Evolutionary conservation across 2,888 invertebrate species (phyloP).

Genomic region (Trachelus iudaicus): DNA sequence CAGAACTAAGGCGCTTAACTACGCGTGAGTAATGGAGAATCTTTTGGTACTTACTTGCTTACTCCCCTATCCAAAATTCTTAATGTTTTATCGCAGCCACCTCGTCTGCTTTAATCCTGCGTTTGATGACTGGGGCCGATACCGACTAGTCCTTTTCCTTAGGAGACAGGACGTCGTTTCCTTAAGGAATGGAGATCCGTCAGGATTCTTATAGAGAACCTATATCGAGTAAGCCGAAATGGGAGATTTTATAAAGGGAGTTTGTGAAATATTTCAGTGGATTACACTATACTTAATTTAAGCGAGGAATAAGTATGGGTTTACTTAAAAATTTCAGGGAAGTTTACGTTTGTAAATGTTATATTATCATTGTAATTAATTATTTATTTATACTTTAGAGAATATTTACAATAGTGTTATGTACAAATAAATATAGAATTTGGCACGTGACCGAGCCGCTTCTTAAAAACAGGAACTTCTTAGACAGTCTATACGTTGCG

Average conservation of each 20-base stretch:
- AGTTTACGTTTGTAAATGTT: neutral
- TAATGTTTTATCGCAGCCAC: conserved; percentile 31
- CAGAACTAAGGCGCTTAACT: conserved; percentile 40
- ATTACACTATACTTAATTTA: neutral
- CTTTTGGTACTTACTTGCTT: conserved; percentile 26
- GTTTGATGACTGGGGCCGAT: conserved; percentile 30
- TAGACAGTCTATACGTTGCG: conserved; percentile 62
- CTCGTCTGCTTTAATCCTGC: conserved; percentile 36
- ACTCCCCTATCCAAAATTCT: conserved; percentile 28
- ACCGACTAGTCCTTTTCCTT: neutral
- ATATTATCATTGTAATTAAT: neutral
- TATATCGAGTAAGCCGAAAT: neutral
- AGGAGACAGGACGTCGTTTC: neutral
- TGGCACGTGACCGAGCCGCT: conserved; percentile 28
- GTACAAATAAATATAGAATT: conserved; percentile 60
- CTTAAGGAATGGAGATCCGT: neutral
- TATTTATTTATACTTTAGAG: conserved; percentile 1
- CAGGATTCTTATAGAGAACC: neutral
- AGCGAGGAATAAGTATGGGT: neutral
- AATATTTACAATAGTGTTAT: conserved; percentile 26
- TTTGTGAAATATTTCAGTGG: neutral
- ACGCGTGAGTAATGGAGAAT: conserved; percentile 36
- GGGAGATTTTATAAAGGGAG: neutral
- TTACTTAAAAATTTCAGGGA: neutral
- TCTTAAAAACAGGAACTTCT: conserved; percentile 58